Percentiles rank a stretch among this genome's conserved stretches.
These are phyloP conservation scores for Romanogobio albipinnatus DNA, from an alignment of 2,113 vertebrate species.

Conservation along the genomic window DNA sequence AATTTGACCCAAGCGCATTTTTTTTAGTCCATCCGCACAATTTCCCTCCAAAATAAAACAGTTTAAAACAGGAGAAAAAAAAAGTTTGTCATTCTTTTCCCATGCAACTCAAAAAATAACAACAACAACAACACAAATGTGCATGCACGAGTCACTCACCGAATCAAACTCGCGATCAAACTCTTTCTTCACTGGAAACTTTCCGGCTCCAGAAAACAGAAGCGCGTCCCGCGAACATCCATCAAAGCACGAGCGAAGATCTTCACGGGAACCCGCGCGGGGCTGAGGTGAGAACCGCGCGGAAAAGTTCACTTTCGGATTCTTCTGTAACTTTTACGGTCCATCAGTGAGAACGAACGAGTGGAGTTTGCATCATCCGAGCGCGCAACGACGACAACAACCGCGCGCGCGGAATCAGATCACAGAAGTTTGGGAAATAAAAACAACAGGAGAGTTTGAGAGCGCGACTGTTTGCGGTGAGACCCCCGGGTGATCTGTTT, in stretches of 20 bases:
- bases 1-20: no score
- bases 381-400: not conserved
- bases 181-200: constrained; percentile 48
- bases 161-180: constrained; percentile 15
- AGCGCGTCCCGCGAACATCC: constrained; percentile 41
- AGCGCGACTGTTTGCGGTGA: constrained; percentile 53
- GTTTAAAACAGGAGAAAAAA: not conserved
- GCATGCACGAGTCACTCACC: not conserved
- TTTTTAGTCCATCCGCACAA: not conserved
- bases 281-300: not conserved
- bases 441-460: constrained; percentile 41
- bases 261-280: not conserved
- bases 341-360: constrained; percentile 13
- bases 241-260: not conserved
- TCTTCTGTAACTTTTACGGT: constrained; percentile 37
- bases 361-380: not conserved
- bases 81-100: not conserved
- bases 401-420: not conserved
- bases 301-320: not conserved
- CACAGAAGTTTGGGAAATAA: constrained; percentile 1
- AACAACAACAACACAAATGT: not conserved
- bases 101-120: not conserved
- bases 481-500: constrained; percentile 58
- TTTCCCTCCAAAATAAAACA: not conserved
- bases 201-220: constrained; percentile 50